Conservation (phyloP, 1,140 invertebrate species). For the Protaetia brevitarsis region DNA sequence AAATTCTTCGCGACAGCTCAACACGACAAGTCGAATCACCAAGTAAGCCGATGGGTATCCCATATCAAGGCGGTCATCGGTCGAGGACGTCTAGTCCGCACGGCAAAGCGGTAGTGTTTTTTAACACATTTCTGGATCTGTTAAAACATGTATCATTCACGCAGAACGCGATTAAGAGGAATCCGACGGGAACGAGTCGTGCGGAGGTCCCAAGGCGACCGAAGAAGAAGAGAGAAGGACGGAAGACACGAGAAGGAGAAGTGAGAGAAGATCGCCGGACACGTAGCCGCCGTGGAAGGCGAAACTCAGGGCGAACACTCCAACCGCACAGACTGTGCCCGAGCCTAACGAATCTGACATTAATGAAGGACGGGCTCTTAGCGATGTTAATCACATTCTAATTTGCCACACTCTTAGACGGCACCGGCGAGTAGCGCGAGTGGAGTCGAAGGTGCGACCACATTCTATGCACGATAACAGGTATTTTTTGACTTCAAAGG, state of each 20-base stretch:
- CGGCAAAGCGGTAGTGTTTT: too few relatives aligned
- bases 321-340: constrained; percentile 26
- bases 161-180: constrained; percentile 36
- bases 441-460: constrained; percentile 24
- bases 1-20: too few relatives aligned
- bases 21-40: too few relatives aligned
- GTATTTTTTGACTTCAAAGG: constrained; percentile 44
- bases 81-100: too few relatives aligned
- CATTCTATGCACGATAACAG: constrained; percentile 37
- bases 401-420: constrained; percentile 29
- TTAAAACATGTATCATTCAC: constrained; percentile 29
- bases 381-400: constrained; percentile 39
- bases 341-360: constrained; percentile 18
- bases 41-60: too few relatives aligned
- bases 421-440: constrained; percentile 14
- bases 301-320: background rate
- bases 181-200: constrained; percentile 19
- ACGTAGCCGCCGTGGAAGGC: background rate
- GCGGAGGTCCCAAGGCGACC: background rate
- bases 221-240: background rate
- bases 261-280: background rate
- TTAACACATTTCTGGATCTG: constrained; percentile 35
- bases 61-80: too few relatives aligned
- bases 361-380: constrained; percentile 24
- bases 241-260: background rate